Base-by-base conservation (phyloP, 2,888 invertebrate genomes). In the Zygogramma bicolorata region DNA sequence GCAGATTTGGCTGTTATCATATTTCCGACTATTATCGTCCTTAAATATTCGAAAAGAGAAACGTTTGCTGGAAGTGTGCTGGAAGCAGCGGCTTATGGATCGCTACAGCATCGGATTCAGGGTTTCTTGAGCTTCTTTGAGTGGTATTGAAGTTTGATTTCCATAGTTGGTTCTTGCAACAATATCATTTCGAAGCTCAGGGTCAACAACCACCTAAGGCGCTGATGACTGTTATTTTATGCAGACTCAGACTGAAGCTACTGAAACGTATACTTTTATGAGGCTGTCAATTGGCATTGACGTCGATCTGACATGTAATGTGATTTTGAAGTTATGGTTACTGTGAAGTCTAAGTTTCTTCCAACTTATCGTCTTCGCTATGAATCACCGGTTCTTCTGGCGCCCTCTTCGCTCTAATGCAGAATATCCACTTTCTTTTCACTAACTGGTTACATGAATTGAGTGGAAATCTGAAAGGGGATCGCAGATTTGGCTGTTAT, bases 381-480 rank as follows among this genome's bases (percentile, higher is more conserved):
- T 82, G 82, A 82, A 75, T 81, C 81, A 81, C 75, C 79, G 80
- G 79, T 75, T 78, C n/a, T n/a, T n/a, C n/a, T n/a, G n/a, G n/a
- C 77, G 68, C 53, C 62, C 74, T 46, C 29, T 63, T 29, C 46
- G 40, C n/a, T 61, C 20, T 72, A 71, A 77, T 75, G 77, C 70
- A 74, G 73, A 73, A 74, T 66, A 74, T 69, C 69, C 68, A 67
- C 73, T 73, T 73, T 70, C 70, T 72, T 73, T 73, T 65, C 70
- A 74, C 70, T 69, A 63, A 65, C 65, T 61, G 73, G 58, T 68
- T 73, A 61, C 70, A 73, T 67, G 71, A 75, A 75, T 75, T 73
- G 73, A 75, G 69, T 73, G 73, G 69, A 71, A 71, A 69, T 69
- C 58, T 73, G 68, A 69, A 71, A 71, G 68, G 71, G 68, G 67